Percentiles rank a stretch among this genome's conserved stretches.
phyloP scores from a whole-genome alignment of 2,888 invertebrate species.

The Isoperla grammatica region DNA sequence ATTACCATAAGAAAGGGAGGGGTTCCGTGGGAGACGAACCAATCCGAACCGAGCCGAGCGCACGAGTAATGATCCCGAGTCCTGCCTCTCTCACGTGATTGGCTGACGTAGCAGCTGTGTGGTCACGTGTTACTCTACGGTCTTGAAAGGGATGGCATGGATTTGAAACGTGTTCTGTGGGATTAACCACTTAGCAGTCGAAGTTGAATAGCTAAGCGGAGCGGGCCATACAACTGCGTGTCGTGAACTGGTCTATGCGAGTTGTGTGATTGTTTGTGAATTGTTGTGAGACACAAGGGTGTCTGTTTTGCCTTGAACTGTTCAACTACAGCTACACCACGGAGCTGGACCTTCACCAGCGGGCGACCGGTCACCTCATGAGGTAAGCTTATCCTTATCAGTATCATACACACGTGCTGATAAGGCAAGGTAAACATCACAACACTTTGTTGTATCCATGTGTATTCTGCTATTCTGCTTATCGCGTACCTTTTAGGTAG shows the following conservation, averaged over 20 bases:
- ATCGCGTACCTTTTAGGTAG: too few species aligned
- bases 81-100: conserved; percentile 4
- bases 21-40: not conserved
- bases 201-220: not conserved
- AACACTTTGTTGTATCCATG: too few species aligned
- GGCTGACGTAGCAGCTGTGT: not conserved
- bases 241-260: not conserved
- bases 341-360: conserved; percentile 69
- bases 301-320: conserved; percentile 1
- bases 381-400: too few species aligned
- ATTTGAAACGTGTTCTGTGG: not conserved
- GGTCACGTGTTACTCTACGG: conserved; percentile 3
- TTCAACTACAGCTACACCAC: conserved; percentile 54
- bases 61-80: conserved; percentile 6
- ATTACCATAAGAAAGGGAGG: conserved; percentile 19
- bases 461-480: too few species aligned
- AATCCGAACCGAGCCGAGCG: conserved; percentile 8
- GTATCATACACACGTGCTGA: conserved; percentile 24
- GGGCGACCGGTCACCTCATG: conserved; percentile 72
- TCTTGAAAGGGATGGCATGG: conserved; percentile 1
- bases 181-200: conserved; percentile 5
- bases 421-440: too few species aligned
- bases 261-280: not conserved
- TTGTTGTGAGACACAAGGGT: conserved; percentile 4
- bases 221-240: conserved; percentile 1